phyloP scores from a whole-genome alignment of 2,113 vertebrate species.

The Triplophysa siluroides region DNA sequence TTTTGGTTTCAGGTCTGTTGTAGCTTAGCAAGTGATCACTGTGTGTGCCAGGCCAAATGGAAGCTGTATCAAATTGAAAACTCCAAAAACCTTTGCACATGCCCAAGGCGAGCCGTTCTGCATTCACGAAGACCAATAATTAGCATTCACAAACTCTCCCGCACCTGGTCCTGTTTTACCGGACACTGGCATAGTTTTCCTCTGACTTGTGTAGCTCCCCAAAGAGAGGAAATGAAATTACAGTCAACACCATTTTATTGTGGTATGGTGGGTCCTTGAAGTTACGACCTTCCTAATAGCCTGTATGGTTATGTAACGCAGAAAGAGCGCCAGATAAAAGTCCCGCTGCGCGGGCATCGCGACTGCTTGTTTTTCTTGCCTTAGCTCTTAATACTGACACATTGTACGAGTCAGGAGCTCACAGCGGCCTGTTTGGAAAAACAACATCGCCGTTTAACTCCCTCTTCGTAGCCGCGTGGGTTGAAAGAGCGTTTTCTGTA shows the following conservation, averaged over 20 bases:
- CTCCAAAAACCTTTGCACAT: background rate
- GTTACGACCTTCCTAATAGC: slow-evolving; percentile 34
- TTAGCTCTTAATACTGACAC: slow-evolving; percentile 46
- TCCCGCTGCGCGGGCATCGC: slow-evolving; percentile 14
- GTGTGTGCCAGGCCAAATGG: background rate
- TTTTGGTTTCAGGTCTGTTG: background rate
- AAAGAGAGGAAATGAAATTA: slow-evolving; percentile 46
- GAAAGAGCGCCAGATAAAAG: slow-evolving; percentile 23
- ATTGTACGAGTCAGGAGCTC: slow-evolving; percentile 34
- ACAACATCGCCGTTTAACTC: slow-evolving; percentile 35
- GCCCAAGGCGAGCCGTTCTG: background rate
- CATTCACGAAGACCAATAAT: slow-evolving; percentile 26
- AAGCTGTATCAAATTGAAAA: slow-evolving; percentile 13
- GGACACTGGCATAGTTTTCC: slow-evolving; percentile 23
- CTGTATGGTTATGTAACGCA: slow-evolving; percentile 31
- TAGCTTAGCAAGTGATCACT: background rate
- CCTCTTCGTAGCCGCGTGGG: background rate
- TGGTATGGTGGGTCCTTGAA: slow-evolving; percentile 32
- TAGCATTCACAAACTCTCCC: background rate
- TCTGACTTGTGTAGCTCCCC: slow-evolving; percentile 19
- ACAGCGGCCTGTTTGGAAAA: slow-evolving; percentile 35
- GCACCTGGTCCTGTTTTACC: slow-evolving; percentile 22
- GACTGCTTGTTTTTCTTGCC: slow-evolving; percentile 49
- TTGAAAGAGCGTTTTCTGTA: slow-evolving; percentile 33
- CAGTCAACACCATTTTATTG: slow-evolving; percentile 39